phyloP scores from a whole-genome alignment of 2,113 vertebrate genomes.

The Dipodomys ordii region DNA sequence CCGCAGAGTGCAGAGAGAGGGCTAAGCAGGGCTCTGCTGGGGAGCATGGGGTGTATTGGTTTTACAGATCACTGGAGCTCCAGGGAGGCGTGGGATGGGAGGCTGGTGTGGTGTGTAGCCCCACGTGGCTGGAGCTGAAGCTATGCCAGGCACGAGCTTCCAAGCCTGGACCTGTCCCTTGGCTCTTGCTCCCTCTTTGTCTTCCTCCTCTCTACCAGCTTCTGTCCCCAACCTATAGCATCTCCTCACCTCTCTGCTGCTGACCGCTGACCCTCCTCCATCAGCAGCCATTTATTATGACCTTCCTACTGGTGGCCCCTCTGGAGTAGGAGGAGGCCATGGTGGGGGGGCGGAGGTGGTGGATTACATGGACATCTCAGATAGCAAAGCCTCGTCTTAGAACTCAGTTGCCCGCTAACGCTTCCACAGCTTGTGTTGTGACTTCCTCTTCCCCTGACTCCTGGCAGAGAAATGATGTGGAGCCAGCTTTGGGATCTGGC shows the following conservation, averaged over 20 bases:
- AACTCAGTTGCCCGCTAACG: not conserved
- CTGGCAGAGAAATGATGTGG: not conserved
- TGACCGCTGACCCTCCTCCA: not conserved
- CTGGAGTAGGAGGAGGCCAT: not conserved
- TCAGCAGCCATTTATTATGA: not conserved
- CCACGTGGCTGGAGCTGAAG: not conserved
- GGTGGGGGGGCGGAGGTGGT: not conserved
- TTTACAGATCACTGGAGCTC: not conserved
- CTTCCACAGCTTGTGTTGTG: rapidly evolving
- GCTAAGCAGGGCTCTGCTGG: too few species aligned
- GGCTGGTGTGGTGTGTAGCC: not conserved
- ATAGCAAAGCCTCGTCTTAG: too few species aligned
- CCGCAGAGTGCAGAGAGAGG: rapidly evolving
- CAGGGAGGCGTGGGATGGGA: rapidly evolving
- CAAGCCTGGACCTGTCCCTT: too few species aligned
- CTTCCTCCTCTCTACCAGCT: too few species aligned
- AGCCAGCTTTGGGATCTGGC: not conserved
- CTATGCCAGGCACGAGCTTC: not conserved
- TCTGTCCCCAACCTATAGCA: too few species aligned
- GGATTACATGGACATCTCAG: not conserved
- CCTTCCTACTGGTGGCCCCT: not conserved
- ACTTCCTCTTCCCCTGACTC: not conserved
- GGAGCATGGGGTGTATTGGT: not conserved
- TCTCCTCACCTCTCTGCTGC: not conserved
- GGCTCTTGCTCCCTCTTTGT: not conserved